phyloP scores from a whole-genome alignment of 2,797 vertebrate genomes.

The Ceryle rudis region DNA sequence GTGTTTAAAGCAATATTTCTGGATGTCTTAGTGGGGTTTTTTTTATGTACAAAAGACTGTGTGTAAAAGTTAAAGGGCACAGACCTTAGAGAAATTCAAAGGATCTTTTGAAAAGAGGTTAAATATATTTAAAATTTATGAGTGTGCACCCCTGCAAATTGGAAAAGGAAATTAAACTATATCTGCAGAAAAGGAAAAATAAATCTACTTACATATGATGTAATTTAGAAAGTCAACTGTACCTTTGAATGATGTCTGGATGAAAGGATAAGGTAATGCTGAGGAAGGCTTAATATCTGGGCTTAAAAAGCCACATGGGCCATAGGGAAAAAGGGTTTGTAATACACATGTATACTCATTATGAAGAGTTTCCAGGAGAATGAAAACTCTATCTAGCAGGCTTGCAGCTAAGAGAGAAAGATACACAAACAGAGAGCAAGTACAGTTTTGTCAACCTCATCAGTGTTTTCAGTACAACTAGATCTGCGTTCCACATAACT shows the following conservation, averaged over 20 bases:
- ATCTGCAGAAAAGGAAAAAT: constrained; percentile 55
- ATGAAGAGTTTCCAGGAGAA: constrained; percentile 8
- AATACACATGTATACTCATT: background rate
- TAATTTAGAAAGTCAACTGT: constrained; percentile 58
- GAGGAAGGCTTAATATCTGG: constrained; percentile 50
- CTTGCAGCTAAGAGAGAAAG: background rate
- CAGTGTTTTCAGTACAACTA: background rate
- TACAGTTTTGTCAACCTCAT: background rate
- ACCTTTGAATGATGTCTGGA: constrained; percentile 47
- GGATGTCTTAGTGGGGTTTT: background rate
- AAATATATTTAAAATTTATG: constrained; percentile 58
- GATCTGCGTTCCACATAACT: background rate
- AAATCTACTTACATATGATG: constrained; percentile 53
- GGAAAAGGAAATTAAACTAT: constrained; percentile 58
- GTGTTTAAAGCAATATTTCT: constrained; percentile 21
- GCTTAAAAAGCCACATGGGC: constrained; percentile 29
- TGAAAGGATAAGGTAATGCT: constrained; percentile 27
- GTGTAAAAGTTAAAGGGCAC: constrained; percentile 35
- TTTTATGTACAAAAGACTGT: constrained; percentile 11
- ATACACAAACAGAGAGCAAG: background rate
- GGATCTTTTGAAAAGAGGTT: constrained; percentile 40
- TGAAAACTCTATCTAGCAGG: background rate
- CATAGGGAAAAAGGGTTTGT: background rate
- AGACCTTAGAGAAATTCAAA: constrained; percentile 47
- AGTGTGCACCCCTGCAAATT: constrained; percentile 55